Percentiles rank a stretch among this genome's conserved stretches.
Conservation (phyloP, 2,888 invertebrate genomes). For the Ganaspis brasiliensis region DNA sequence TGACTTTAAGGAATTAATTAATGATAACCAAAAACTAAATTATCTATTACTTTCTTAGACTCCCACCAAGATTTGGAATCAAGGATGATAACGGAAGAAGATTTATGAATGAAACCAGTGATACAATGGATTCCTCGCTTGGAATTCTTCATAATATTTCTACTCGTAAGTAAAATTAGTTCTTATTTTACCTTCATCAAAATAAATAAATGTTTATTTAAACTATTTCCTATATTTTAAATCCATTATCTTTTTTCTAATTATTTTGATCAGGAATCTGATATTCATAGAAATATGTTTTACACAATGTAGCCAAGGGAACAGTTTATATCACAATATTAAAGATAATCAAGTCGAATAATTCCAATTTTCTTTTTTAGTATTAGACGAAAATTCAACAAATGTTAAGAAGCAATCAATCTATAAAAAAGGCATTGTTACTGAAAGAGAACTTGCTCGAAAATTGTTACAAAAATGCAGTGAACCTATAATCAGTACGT, state of each 20-base stretch:
- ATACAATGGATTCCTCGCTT: constrained; percentile 67
- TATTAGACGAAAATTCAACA: constrained; percentile 64
- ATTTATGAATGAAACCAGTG: constrained; percentile 37
- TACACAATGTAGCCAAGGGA: background rate
- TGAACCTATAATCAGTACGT: constrained; percentile 25
- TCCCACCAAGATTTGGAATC: constrained; percentile 42
- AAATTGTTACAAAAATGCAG: constrained; percentile 72
- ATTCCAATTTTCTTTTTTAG: constrained; percentile 63
- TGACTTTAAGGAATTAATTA: too few species aligned
- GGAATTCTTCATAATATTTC: constrained; percentile 74
- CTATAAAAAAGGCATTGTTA: constrained; percentile 54
- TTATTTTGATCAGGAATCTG: too few species aligned
- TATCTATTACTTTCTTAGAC: constrained; percentile 26
- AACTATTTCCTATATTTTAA: too few species aligned
- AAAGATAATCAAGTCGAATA: too few species aligned
- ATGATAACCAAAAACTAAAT: too few species aligned
- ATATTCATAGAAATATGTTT: background rate
- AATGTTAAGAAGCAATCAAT: constrained; percentile 56
- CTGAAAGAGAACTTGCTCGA: constrained; percentile 72
- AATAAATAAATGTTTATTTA: too few species aligned
- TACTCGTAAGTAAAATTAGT: constrained; percentile 63
- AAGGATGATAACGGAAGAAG: constrained; percentile 47
- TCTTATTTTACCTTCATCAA: too few species aligned
- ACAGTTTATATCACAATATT: too few species aligned
- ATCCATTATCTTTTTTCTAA: too few species aligned